Evolutionary conservation across 2,113 vertebrate genomes (phyloP).

Genomic region (Athene cunicularia): DNA sequence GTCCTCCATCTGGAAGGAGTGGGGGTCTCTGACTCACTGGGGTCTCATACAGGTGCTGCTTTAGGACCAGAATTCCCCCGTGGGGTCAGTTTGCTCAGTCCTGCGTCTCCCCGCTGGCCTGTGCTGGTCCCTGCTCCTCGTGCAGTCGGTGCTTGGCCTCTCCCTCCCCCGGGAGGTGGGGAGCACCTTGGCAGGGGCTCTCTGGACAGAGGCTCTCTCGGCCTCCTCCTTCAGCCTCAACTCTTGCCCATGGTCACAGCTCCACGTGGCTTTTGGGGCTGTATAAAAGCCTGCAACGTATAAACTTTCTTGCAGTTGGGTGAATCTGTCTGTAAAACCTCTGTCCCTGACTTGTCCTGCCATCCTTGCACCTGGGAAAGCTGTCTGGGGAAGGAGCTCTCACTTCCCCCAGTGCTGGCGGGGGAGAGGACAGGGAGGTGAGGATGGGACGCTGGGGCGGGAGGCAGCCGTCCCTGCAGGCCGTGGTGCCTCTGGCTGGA

Average conservation of each 20-base stretch:
- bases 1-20: not conserved
- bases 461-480: not conserved
- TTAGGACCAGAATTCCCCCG: not conserved
- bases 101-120: fast-evolving
- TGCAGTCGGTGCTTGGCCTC: not conserved
- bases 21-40: not conserved
- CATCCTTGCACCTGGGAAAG: not conserved
- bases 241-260: fast-evolving
- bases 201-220: fast-evolving
- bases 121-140: not conserved
- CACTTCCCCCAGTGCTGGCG: not conserved
- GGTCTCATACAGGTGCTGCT: not conserved
- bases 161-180: not conserved
- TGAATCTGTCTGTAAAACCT: not conserved
- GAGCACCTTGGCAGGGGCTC: not conserved
- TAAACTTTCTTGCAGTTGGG: not conserved
- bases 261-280: not conserved
- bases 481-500: not conserved
- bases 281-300: not conserved
- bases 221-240: not conserved
- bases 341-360: not conserved
- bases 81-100: not conserved
- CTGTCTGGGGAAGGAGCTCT: not conserved
- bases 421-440: not conserved
- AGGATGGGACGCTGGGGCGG: fast-evolving